Base-by-base conservation (phyloP, 2,888 invertebrate species). In the Cataglyphis rosenhaueri region DNA sequence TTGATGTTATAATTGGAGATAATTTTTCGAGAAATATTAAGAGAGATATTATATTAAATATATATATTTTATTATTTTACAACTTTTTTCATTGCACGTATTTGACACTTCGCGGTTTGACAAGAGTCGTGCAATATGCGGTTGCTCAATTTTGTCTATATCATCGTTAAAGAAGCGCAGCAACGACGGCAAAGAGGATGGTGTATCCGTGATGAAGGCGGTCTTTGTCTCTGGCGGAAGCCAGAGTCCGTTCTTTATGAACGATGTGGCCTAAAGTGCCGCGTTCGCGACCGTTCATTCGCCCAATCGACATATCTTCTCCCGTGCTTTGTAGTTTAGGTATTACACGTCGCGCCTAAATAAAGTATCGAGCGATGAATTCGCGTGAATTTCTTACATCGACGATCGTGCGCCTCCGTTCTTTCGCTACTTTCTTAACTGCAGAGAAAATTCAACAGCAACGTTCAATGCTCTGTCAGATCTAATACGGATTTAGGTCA, bases 201-300 rank as follows among this genome's bases (percentile, higher is more conserved):
- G 82, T 75, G 74, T 70, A 71, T 65, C 86, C 86, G 86, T 65
- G 59, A 93, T 93, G 92, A 93, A 93, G 92, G 93, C 91, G 81
- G 92, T 84, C 93, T 93, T 93, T 93, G 93, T 93, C 87, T 89
- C 87, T 89, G 89, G 90, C 93, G 93, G 93, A 93, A 93, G 93
- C 91, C 52, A 92, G 93, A 93, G 89, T 91, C 92, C 91, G 93
- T 84, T 93, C 93, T 89, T 92, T 92, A 93, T 91, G 86, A 84
- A 84, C 85, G 88, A 86, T 85, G 87, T 86, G 79, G 81, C 85
- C 86, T 86, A 87, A 87, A 89, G 88, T 88, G 83, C 84, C 79
- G 65, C 82, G 59, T 79, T 78, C 81, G 65, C 82, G 82, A 85
- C 76, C 71, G 83, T 76, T 73, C 78, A 70, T 59, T 68, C 76